A percentile compares a stretch with the other conserved stretches of the same genome.
Conservation (phyloP, 2,113 vertebrate species). For the Leucopsar rothschildi region DNA sequence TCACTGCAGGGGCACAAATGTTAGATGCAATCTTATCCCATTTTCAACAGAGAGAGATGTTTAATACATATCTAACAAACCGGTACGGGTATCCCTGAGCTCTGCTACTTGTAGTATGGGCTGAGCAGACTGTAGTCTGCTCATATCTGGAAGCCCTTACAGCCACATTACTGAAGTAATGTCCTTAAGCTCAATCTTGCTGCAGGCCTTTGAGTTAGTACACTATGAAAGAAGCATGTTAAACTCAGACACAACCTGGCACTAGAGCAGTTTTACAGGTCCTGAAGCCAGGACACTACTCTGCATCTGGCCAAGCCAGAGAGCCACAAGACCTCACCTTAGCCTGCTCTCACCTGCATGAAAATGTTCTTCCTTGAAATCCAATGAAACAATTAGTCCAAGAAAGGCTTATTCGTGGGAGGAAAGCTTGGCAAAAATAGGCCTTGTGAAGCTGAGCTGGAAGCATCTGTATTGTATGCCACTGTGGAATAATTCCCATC, state of each 20-base stretch:
- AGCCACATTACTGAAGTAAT: neutral
- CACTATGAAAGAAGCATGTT: neutral
- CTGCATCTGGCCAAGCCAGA: neutral
- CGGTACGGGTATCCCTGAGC: neutral
- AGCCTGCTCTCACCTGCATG: neutral
- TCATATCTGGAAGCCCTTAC: neutral
- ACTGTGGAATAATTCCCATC: conserved; percentile 16
- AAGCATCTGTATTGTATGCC: neutral
- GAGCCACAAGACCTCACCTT: neutral
- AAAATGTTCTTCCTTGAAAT: neutral
- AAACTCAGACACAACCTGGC: neutral
- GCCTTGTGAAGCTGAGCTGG: neutral
- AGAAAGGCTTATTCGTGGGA: neutral
- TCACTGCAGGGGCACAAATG: conserved; percentile 10
- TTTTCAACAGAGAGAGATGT: neutral
- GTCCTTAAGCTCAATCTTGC: neutral
- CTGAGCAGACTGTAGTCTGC: neutral
- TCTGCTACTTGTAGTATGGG: neutral
- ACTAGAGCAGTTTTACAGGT: neutral
- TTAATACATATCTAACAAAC: neutral
- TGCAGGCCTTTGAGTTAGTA: neutral
- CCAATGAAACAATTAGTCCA: neutral
- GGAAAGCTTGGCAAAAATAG: neutral
- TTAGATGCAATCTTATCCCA: neutral
- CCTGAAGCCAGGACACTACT: neutral